A percentile compares a stretch with the other conserved stretches of the same genome.
These are phyloP conservation scores for Arizona elegans DNA, from an alignment of 2,113 vertebrate genomes.

Conservation along the genomic window DNA sequence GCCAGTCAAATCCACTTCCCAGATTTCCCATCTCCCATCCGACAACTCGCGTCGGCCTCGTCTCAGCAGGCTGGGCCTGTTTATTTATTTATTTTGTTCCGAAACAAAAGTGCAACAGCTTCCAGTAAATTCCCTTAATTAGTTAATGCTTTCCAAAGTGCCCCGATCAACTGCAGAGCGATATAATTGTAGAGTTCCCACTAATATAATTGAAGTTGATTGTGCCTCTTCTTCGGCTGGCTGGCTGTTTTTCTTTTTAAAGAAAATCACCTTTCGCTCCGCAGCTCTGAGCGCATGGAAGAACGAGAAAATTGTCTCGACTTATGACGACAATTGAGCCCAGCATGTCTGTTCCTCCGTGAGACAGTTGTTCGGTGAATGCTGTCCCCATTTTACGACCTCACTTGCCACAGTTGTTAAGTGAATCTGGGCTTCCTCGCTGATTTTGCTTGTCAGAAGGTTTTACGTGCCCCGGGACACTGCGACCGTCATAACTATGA, in stretches of 20 bases:
- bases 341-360: neutral
- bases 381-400: neutral
- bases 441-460: neutral
- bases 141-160: conserved; percentile 66
- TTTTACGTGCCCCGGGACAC: too few species aligned
- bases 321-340: neutral
- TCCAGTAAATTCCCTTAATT: conserved; percentile 64
- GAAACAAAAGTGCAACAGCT: conserved; percentile 50
- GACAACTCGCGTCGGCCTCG: neutral
- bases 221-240: conserved; percentile 42
- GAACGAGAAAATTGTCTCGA: neutral
- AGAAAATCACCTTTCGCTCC: neutral
- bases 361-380: neutral
- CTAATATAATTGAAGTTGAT: conserved; percentile 64
- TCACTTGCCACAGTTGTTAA: neutral
- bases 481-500: neutral
- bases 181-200: conserved; percentile 55
- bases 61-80: neutral
- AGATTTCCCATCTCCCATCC: neutral
- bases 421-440: too few species aligned
- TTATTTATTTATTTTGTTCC: neutral
- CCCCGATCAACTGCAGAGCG: conserved; percentile 58
- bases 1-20: neutral
- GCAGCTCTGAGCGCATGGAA: neutral
- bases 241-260: neutral